phyloP scores from a whole-genome alignment of 2,888 invertebrate species.

The Hirtodrosophila histrioides region DNA sequence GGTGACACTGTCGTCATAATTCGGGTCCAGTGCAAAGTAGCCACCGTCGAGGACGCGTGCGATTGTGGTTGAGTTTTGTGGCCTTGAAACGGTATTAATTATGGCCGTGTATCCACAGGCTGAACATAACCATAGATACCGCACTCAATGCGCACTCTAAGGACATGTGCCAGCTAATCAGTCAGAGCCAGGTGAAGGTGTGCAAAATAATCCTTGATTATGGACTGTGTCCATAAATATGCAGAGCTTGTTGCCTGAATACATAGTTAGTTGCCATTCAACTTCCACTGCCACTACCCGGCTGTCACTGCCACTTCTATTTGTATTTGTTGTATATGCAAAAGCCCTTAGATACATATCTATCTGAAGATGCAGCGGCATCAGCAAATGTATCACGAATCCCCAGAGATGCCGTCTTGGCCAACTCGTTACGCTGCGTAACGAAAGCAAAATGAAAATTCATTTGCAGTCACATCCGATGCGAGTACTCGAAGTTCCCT shows the following conservation, averaged over 20 bases:
- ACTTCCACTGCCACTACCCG: background rate
- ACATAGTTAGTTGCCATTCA: slow-evolving; percentile 3
- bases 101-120: slow-evolving; percentile 17
- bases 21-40: slow-evolving; percentile 4
- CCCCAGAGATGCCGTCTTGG: slow-evolving; percentile 8
- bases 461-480: slow-evolving; percentile 65
- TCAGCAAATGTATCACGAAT: slow-evolving; percentile 7
- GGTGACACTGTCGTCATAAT: slow-evolving; percentile 15
- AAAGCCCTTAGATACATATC: background rate
- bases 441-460: slow-evolving; percentile 64
- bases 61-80: slow-evolving; percentile 33
- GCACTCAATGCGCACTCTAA: slow-evolving; percentile 10
- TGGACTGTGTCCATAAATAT: slow-evolving; percentile 26
- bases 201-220: slow-evolving; percentile 16
- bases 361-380: background rate
- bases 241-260: slow-evolving; percentile 2
- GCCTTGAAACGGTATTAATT: slow-evolving; percentile 52
- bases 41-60: slow-evolving; percentile 30
- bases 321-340: too few relatives aligned
- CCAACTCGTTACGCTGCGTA: slow-evolving; percentile 51
- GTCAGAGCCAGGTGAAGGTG: slow-evolving; percentile 7
- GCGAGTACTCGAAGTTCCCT: slow-evolving; percentile 11
- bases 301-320: too few relatives aligned
- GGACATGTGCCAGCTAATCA: slow-evolving; percentile 31
- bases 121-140: slow-evolving; percentile 25